Evolutionary conservation across 2,113 vertebrate genomes (phyloP), one percentile per base, ranked within the genome.

Genomic region (Eidolon helvum): DNA sequence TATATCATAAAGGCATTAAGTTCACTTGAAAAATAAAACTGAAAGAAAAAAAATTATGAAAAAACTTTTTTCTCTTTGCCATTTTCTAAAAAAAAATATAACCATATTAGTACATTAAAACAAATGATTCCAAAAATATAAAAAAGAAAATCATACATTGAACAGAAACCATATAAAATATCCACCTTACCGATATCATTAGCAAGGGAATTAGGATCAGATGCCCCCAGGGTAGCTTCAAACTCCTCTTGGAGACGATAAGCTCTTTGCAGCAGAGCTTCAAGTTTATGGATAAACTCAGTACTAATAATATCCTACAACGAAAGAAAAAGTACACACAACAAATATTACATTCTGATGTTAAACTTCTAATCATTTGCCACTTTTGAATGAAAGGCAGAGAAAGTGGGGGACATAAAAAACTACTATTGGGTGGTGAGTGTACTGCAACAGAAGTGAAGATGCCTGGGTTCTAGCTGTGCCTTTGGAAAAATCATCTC

Each of bases 181-280:
- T 35, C 87, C 65, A 71, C 97, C 99, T 99, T 97, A 99, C 99
- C 99, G 77, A 99, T 98, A 96, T 99, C 99, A 96, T 98, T 99
- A 94, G 98, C 98, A 63, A 98, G 90, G 79, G 99, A 99, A 18
- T 98, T 98, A 57, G 99, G 98, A 95, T 99, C 99, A 0, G 99
- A 98, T 94, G 98, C 94, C 8, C 99, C 99, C 82, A 99, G 94
- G 6, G 99, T 99, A n/a, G 99, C 99, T 97, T 99, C 99, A 94
- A 99, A 99, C 96, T 99, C 99, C 94, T 99, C 99, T 96, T 99
- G 99, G 35, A 99, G 99, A 91, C 99, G 99, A 96, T 99, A 99
- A 0, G 99, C 99, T 96, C 99, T 99, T 97, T 99, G 99, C 97
- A 99, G 99, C 97, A 99, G 98, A 22, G 99, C 98, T 98, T 99